phyloP scores from a whole-genome alignment of 2,113 vertebrate genomes.

The pig (Sus scrofa) region T2T-Sscrofa CM000813.6:97210001-97210500 shows the following conservation, averaged over 20 bases:
- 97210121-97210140: no score
- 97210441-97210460: constrained; percentile 35
- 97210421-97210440: constrained; percentile 37
- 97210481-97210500: background rate
- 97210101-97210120: no score
- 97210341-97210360: background rate
- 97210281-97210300: background rate
- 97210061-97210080: no score
- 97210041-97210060: no score
- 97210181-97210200: no score
- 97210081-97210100: no score
- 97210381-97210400: background rate
- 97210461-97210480: constrained; percentile 23
- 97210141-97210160: no score
- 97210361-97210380: background rate
- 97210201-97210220: background rate
- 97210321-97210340: background rate
- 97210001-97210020: constrained; percentile 4
- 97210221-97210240: background rate
- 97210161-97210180: no score
- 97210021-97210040: no score
- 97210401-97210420: constrained; percentile 5
- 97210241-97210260: background rate
- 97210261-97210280: constrained; percentile 28
- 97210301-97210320: background rate